phyloP scores from a whole-genome alignment of 2,888 invertebrate genomes.

The Chirona hameri region DNA sequence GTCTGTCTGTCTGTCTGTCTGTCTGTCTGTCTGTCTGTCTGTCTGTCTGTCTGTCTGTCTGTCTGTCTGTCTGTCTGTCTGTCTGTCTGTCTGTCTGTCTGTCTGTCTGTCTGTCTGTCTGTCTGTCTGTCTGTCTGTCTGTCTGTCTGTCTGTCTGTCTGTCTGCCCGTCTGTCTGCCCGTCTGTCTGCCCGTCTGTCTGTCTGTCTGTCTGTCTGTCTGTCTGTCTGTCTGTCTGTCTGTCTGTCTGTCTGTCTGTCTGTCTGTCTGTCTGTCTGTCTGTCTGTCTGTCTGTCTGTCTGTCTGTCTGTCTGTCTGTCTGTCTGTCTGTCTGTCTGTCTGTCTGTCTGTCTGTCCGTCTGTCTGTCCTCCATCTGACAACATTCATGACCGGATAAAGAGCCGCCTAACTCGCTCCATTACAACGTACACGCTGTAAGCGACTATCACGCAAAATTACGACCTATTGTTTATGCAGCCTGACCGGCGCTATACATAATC shows the following conservation, averaged over 20 bases:
- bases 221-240: neutral
- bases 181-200: neutral
- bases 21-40: neutral
- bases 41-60: neutral
- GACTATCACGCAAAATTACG: conserved; percentile 5
- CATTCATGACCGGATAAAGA: neutral
- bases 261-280: neutral
- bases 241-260: neutral
- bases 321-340: neutral
- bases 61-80: neutral
- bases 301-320: neutral
- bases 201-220: neutral
- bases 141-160: neutral
- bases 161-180: neutral
- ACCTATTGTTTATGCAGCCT: conserved; percentile 3
- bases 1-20: neutral
- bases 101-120: neutral
- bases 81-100: neutral
- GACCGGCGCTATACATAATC: neutral
- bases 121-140: neutral
- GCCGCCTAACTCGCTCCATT: neutral
- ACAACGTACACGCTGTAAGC: neutral
- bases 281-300: neutral
- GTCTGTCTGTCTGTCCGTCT: neutral
- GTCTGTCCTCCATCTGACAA: neutral